phyloP scores from a whole-genome alignment of 2,797 vertebrate genomes.

The Petrocephalus sullivani region DNA sequence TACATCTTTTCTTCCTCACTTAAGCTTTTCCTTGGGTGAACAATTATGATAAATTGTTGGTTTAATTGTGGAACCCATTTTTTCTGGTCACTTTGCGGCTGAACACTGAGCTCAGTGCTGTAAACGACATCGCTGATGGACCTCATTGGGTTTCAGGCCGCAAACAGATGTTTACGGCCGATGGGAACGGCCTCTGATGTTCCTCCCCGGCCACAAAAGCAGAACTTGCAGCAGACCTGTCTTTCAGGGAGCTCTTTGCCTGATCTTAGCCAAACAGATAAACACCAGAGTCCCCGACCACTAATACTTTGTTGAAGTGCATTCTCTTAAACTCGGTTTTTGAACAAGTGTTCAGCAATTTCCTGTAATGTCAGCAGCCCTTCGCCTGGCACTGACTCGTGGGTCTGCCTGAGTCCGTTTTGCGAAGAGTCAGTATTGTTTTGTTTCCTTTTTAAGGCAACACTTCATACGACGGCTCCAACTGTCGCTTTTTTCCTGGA shows the following conservation, averaged over 20 bases:
- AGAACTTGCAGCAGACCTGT: conserved; percentile 49
- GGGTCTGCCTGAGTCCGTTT: not conserved
- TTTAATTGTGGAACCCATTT: conserved; percentile 5
- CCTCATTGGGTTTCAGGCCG: conserved; percentile 50
- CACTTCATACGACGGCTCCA: not conserved
- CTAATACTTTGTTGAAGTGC: not conserved
- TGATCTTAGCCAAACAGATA: not conserved
- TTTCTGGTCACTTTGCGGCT: not conserved
- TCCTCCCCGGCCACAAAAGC: conserved; percentile 47
- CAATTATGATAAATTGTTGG: conserved; percentile 14
- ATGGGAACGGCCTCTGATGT: conserved; percentile 36
- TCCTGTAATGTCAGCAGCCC: conserved; percentile 6
- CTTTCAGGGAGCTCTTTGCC: conserved; percentile 42
- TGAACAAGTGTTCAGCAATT: conserved; percentile 6
- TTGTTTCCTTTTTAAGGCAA: not conserved
- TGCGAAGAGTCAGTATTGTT: not conserved
- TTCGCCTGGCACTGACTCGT: not conserved
- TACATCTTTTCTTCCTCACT: not conserved
- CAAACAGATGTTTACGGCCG: conserved; percentile 49
- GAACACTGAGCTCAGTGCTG: not conserved
- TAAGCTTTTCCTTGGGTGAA: not conserved
- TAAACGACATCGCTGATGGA: conserved; percentile 49
- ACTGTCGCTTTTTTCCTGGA: not conserved
- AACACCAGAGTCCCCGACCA: conserved; percentile 9
- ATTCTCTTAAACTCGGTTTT: conserved; percentile 10